phyloP scores from a whole-genome alignment of 2,888 invertebrate genomes.

The Eristalis pertinax region DNA sequence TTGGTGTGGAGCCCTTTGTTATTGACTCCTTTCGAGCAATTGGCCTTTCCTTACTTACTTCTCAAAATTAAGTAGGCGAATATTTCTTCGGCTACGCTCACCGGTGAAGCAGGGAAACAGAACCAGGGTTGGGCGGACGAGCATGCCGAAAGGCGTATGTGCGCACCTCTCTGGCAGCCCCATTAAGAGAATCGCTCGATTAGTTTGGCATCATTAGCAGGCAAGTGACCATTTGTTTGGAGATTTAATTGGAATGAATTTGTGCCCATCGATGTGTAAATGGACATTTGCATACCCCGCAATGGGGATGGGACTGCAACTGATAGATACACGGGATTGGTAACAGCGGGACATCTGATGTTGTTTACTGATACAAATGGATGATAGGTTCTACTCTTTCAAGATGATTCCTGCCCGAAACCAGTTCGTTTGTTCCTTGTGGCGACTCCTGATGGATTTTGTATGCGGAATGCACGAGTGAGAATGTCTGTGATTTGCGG shows the following conservation, averaged over 20 bases:
- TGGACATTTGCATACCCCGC: slow-evolving; percentile 26
- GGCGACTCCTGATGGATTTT: background rate
- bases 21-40: slow-evolving; percentile 34
- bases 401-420: background rate
- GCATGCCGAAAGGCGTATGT: slow-evolving; percentile 7
- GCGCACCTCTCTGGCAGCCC: slow-evolving; percentile 48
- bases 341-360: background rate
- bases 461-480: too few species aligned
- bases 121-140: background rate
- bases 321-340: background rate
- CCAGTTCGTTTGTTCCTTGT: background rate
- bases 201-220: slow-evolving; percentile 68
- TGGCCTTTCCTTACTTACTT: slow-evolving; percentile 44
- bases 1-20: slow-evolving; percentile 42
- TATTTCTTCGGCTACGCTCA: slow-evolving; percentile 26
- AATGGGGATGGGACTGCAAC: background rate
- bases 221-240: slow-evolving; percentile 69
- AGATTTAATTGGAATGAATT: slow-evolving; percentile 69
- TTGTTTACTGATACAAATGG: background rate
- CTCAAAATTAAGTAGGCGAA: slow-evolving; percentile 58
- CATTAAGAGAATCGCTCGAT: slow-evolving; percentile 69
- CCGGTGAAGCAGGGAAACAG: background rate
- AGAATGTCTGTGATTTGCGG: background rate
- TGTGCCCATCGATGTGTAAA: slow-evolving; percentile 28
- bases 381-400: background rate